Percentiles rank a stretch among this genome's conserved stretches.
phyloP scores from a whole-genome alignment of 2,113 vertebrate species.

The Coracopsis vasa region DNA sequence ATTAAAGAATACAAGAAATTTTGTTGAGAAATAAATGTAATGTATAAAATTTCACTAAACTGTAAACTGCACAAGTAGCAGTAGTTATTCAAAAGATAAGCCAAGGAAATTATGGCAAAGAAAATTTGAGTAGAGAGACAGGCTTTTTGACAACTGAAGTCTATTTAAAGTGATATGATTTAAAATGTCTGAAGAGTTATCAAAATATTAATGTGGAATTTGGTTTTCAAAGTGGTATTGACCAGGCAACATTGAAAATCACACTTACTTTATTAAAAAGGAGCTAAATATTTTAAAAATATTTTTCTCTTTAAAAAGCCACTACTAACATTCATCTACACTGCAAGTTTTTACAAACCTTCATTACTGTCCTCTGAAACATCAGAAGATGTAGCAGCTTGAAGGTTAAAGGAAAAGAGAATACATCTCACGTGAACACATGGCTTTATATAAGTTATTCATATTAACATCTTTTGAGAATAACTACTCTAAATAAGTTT shows the following conservation, averaged over 20 bases:
- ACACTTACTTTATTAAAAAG: slow-evolving; percentile 41
- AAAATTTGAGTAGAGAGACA: background rate
- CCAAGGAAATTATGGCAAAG: background rate
- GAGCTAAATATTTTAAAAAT: background rate
- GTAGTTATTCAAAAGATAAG: background rate
- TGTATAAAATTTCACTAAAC: background rate
- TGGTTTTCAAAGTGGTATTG: background rate
- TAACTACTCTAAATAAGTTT: background rate
- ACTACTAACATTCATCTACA: slow-evolving; percentile 22
- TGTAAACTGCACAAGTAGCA: background rate
- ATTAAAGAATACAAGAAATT: background rate
- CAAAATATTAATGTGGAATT: background rate
- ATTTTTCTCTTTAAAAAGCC: background rate
- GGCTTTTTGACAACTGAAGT: background rate
- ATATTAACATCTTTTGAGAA: background rate
- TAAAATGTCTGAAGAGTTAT: background rate
- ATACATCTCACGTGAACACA: slow-evolving; percentile 37
- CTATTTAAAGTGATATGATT: background rate
- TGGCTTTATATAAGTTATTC: background rate
- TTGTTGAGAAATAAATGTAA: background rate
- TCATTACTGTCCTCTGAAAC: slow-evolving; percentile 50
- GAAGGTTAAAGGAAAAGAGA: slow-evolving; percentile 61
- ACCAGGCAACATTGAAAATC: background rate
- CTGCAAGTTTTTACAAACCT: slow-evolving; percentile 62
- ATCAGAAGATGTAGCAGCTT: slow-evolving; percentile 61